Conservation (phyloP, 2,888 invertebrate genomes). For the Cremastobaeus sp. region DNA sequence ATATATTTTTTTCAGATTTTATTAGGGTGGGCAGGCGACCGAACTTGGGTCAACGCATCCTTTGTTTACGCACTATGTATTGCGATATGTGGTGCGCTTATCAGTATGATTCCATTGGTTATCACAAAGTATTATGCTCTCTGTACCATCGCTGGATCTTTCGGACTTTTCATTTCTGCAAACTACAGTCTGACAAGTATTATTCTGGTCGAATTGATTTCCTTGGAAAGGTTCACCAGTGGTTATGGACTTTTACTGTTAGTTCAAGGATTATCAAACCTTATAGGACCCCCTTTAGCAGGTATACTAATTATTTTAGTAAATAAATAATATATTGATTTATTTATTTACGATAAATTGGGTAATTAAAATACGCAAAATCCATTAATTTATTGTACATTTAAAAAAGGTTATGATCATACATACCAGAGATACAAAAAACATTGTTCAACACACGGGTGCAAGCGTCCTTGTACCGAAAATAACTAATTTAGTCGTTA, state of each 20-base stretch:
- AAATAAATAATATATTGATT: not conserved
- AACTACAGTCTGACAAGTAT: slow-evolving; percentile 95
- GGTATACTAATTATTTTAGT: slow-evolving; percentile 80
- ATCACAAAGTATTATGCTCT: slow-evolving; percentile 81
- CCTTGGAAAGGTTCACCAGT: slow-evolving; percentile 93
- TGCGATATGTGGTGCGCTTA: slow-evolving; percentile 84
- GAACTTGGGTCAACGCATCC: slow-evolving; percentile 86
- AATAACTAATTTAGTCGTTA: too few relatives aligned
- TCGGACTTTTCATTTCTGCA: slow-evolving; percentile 93
- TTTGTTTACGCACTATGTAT: slow-evolving; percentile 91
- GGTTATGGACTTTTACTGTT: slow-evolving; percentile 93
- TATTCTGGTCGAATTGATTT: slow-evolving; percentile 92
- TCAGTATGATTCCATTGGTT: slow-evolving; percentile 84
- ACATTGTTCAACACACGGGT: too few relatives aligned
- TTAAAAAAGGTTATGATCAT: too few relatives aligned
- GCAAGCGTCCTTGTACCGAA: too few relatives aligned
- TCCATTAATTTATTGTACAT: too few relatives aligned
- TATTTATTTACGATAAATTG: not conserved
- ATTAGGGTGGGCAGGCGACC: slow-evolving; percentile 93
- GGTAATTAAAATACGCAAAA: not conserved
- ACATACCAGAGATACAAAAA: too few relatives aligned
- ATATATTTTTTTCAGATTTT: slow-evolving; percentile 81
- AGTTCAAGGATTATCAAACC: slow-evolving; percentile 93
- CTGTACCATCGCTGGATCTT: slow-evolving; percentile 85
- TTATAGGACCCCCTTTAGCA: slow-evolving; percentile 93